These are phyloP conservation scores for Paelopatides confundens DNA, from an alignment of 53 echinoderm and acorn worm species.

Conservation along the genomic window DNA sequence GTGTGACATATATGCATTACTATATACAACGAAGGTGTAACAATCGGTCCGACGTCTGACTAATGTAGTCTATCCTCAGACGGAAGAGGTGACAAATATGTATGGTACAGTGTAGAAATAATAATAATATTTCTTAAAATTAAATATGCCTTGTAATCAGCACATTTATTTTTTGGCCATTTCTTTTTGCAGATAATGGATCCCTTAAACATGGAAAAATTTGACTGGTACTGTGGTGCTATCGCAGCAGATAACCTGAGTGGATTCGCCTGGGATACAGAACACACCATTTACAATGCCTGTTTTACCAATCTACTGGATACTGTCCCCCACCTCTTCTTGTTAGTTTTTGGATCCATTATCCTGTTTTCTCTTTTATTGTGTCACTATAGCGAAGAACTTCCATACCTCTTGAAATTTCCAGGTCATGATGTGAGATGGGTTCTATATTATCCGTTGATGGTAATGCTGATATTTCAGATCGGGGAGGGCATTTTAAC, in stretches of 20 bases:
- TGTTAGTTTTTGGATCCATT: constrained; percentile 64
- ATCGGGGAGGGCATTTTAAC: constrained; percentile 76
- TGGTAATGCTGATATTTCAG: constrained; percentile 50
- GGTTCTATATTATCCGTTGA: constrained; percentile 42
- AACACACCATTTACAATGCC: constrained; percentile 69
- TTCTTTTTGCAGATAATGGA: not conserved
- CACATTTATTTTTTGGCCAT: too few relatives aligned
- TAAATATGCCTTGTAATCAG: too few relatives aligned
- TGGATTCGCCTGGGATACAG: constrained; percentile 57
- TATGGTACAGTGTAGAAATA: too few relatives aligned
- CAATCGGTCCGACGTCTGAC: too few relatives aligned
- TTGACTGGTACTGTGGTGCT: constrained; percentile 78
- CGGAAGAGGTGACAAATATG: too few relatives aligned
- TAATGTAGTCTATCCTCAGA: too few relatives aligned
- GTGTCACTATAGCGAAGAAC: constrained; percentile 61
- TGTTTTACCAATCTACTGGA: constrained; percentile 75
- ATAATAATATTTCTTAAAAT: too few relatives aligned
- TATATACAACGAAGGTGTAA: too few relatives aligned
- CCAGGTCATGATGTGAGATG: constrained; percentile 68
- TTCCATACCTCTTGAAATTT: constrained; percentile 69
- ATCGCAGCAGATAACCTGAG: constrained; percentile 25
- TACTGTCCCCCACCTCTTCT: constrained; percentile 72
- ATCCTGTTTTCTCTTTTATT: constrained; percentile 62
- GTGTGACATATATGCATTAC: too few relatives aligned
- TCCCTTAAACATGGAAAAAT: constrained; percentile 38